Percentiles rank a stretch among this genome's conserved stretches.
phyloP scores from a whole-genome alignment of 2,113 vertebrate species.

The Panurus biarmicus region DNA sequence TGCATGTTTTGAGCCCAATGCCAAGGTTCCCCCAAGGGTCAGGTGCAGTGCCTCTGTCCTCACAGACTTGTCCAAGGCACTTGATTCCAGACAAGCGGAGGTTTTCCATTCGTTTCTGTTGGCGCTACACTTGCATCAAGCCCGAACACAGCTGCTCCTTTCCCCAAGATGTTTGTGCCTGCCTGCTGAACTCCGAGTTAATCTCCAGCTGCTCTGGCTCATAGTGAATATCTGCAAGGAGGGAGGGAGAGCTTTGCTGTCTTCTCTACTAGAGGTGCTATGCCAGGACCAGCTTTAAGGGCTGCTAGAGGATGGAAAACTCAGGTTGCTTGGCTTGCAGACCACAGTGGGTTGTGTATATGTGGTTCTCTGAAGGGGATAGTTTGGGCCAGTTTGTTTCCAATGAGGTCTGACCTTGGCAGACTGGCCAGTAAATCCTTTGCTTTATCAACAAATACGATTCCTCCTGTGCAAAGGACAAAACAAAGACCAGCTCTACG shows the following conservation, averaged over 20 bases:
- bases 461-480: background rate
- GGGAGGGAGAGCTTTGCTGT: background rate
- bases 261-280: background rate
- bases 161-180: background rate
- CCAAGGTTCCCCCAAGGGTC: background rate
- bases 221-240: background rate
- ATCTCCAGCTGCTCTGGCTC: background rate
- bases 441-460: background rate
- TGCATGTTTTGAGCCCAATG: background rate
- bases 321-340: background rate
- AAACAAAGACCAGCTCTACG: background rate
- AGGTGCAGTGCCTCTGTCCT: background rate
- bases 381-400: background rate
- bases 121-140: background rate
- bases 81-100: fast-evolving
- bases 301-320: background rate
- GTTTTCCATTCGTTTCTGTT: background rate
- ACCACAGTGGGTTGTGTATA: background rate
- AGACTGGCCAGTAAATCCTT: background rate
- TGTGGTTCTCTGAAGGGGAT: background rate
- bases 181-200: background rate
- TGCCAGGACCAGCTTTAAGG: background rate
- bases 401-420: background rate
- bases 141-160: background rate
- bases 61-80: background rate